These are phyloP conservation scores for Periophthalmus magnuspinnatus DNA, from an alignment of 2,797 vertebrate species.

Conservation along the genomic window DNA sequence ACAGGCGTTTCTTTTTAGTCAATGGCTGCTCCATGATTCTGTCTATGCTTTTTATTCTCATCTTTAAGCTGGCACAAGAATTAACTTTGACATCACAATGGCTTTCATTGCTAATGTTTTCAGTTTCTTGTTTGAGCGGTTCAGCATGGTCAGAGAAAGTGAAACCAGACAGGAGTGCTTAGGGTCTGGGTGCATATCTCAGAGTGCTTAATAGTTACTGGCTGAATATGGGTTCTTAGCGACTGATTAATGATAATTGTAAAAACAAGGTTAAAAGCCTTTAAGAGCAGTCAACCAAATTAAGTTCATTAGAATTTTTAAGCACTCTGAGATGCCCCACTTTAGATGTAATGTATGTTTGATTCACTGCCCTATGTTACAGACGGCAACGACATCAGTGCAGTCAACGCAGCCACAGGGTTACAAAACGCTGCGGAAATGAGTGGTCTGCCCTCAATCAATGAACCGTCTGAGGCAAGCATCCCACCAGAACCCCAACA, in stretches of 20 bases:
- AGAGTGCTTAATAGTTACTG: constrained; percentile 6
- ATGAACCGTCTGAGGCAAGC: constrained; percentile 85
- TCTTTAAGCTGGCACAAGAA: constrained; percentile 37
- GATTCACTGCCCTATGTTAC: constrained; percentile 80
- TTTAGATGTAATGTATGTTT: constrained; percentile 43
- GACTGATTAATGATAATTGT: not conserved
- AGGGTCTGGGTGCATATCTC: constrained; percentile 35
- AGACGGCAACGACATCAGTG: constrained; percentile 88
- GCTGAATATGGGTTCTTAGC: constrained; percentile 1
- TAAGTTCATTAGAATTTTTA: constrained; percentile 1
- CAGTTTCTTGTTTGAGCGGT: constrained; percentile 48
- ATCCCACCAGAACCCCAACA: constrained; percentile 88
- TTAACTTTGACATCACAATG: constrained; percentile 62
- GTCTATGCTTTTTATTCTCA: constrained; percentile 50
- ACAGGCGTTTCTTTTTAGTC: constrained; percentile 30
- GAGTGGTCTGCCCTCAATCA: constrained; percentile 74
- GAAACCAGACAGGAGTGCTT: constrained; percentile 25
- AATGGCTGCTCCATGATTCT: constrained; percentile 57
- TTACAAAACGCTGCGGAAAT: constrained; percentile 96
- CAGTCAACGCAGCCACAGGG: constrained; percentile 86
- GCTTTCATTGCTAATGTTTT: constrained; percentile 63
- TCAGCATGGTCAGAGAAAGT: constrained; percentile 53
- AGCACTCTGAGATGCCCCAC: constrained; percentile 4
- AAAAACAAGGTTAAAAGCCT: constrained; percentile 2
- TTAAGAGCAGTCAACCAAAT: not conserved